Conservation (phyloP, 2,113 vertebrate genomes). For the Boulengeromyrus knoepffleri region DNA sequence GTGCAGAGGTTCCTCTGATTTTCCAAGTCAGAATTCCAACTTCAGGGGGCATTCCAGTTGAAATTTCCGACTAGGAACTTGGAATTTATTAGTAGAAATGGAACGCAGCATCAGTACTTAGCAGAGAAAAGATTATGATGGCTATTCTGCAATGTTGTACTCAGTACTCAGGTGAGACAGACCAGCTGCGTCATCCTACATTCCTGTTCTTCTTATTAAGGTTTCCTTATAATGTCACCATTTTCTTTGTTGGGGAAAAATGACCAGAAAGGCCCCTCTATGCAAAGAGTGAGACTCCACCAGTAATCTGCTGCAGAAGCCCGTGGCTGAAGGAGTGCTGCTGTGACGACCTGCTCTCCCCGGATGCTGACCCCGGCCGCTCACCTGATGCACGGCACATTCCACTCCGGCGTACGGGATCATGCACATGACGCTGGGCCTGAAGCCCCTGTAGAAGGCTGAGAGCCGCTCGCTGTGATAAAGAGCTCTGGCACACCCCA, state of each 20-base stretch:
- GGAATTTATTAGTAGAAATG: too few relatives aligned
- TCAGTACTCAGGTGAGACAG: background rate
- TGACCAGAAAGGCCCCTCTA: background rate
- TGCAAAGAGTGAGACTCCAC: background rate
- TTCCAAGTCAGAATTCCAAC: too few relatives aligned
- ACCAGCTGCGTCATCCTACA: background rate
- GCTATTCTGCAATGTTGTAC: background rate
- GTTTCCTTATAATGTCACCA: background rate
- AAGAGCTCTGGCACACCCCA: conserved; percentile 46
- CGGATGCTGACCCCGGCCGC: background rate
- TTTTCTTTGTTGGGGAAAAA: background rate
- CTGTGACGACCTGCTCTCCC: background rate
- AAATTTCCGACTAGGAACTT: too few relatives aligned
- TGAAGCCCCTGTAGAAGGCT: conserved; percentile 63
- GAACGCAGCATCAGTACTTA: background rate
- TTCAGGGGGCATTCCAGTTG: too few relatives aligned
- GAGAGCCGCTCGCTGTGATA: conserved; percentile 50
- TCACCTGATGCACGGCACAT: conserved; percentile 64
- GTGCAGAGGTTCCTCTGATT: too few relatives aligned
- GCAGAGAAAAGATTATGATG: background rate
- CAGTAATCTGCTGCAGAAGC: background rate
- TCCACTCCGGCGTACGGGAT: conserved; percentile 64
- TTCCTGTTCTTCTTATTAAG: background rate
- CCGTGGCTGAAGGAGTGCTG: background rate
- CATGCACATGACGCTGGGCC: conserved; percentile 63